Percentiles rank a stretch among this genome's conserved stretches.
These are phyloP conservation scores for Drosophila varians DNA, from an alignment of 1,140 invertebrate species.

Conservation along the genomic window DNA sequence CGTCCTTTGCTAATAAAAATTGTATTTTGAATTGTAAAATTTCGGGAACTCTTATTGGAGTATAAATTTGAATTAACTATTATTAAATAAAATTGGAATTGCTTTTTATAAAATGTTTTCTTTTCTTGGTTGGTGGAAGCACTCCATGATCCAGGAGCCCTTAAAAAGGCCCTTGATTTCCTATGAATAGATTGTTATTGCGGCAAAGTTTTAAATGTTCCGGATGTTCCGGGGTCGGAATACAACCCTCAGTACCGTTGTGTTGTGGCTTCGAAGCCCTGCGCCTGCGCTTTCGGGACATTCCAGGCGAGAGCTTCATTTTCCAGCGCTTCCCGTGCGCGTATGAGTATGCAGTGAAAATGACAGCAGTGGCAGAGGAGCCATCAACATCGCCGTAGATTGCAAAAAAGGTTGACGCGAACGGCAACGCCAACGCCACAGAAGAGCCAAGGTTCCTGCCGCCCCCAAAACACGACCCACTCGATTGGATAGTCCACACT, in stretches of 20 bases:
- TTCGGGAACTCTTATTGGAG: slow-evolving; percentile 1
- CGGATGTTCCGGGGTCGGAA: neutral
- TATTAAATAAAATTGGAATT: neutral
- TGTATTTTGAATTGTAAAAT: slow-evolving; percentile 1
- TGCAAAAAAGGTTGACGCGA: no score
- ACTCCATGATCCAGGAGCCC: no score
- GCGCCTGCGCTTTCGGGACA: slow-evolving; percentile 28
- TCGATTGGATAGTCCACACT: slow-evolving; percentile 55
- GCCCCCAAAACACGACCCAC: slow-evolving; percentile 32
- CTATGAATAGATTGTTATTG: neutral
- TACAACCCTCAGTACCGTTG: slow-evolving; percentile 15
- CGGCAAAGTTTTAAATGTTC: neutral
- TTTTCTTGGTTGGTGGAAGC: no score
- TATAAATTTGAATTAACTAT: neutral
- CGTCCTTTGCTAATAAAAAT: slow-evolving; percentile 17
- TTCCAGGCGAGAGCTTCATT: slow-evolving; percentile 10
- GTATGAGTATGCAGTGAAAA: slow-evolving; percentile 81
- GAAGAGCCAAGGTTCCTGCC: slow-evolving; percentile 44
- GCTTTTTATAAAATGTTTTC: neutral
- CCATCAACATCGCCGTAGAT: slow-evolving; percentile 59
- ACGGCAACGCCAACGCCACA: slow-evolving; percentile 49
- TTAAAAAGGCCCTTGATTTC: neutral
- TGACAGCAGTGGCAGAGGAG: slow-evolving; percentile 66
- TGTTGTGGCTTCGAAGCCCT: slow-evolving; percentile 38
- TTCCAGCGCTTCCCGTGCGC: slow-evolving; percentile 64